These are phyloP conservation scores for Ypsolopha sequella DNA, from an alignment of 2,888 invertebrate species.

Conservation along the genomic window DNA sequence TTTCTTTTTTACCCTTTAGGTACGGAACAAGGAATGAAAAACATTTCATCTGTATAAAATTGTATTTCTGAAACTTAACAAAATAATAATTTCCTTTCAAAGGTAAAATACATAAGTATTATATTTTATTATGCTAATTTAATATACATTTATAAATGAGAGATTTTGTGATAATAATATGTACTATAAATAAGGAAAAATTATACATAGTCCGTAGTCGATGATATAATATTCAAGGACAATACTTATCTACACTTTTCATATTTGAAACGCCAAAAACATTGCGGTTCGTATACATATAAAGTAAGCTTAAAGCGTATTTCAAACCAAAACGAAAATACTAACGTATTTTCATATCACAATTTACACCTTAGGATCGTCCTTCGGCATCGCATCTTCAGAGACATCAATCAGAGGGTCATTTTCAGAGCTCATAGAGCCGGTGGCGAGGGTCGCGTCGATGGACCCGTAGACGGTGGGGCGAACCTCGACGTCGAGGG, in stretches of 20 bases:
- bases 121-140: neutral
- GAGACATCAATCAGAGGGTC: constrained; percentile 34
- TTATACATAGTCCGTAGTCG: too few relatives aligned
- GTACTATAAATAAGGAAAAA: too few relatives aligned
- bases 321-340: neutral
- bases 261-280: too few relatives aligned
- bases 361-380: constrained; percentile 34
- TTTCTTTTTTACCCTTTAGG: too few relatives aligned
- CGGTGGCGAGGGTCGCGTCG: constrained; percentile 32
- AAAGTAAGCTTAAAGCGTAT: too few relatives aligned
- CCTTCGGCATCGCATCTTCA: constrained; percentile 13
- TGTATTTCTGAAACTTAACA: constrained; percentile 47
- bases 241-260: neutral
- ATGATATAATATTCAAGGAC: neutral
- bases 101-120: neutral
- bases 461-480: constrained; percentile 40
- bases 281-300: too few relatives aligned
- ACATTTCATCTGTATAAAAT: constrained; percentile 8
- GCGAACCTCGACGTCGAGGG: constrained; percentile 34
- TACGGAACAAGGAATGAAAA: neutral
- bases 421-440: constrained; percentile 33
- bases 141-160: too few relatives aligned
- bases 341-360: neutral
- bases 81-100: constrained; percentile 17
- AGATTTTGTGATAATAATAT: too few relatives aligned